Evolutionary conservation across 2,888 invertebrate species (phyloP).

Genomic region (Andrena flavipes): DNA sequence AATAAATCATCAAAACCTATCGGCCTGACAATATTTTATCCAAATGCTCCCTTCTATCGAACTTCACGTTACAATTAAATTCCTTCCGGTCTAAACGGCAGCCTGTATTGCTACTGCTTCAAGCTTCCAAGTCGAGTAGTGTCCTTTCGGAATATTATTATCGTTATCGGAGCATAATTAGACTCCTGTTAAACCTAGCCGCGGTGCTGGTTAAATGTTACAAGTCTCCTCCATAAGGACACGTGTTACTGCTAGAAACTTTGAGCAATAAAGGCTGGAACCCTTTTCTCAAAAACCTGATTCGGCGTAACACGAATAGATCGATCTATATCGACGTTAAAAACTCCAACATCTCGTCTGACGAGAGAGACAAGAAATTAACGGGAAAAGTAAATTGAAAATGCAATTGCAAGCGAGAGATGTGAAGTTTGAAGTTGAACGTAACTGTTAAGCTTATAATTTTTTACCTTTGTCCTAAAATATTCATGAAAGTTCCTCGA

Average conservation of each 20-base stretch:
- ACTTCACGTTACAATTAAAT: not conserved
- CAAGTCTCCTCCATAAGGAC: too few relatives aligned
- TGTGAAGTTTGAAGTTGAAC: not conserved
- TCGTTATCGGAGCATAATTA: too few relatives aligned
- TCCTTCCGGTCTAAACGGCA: not conserved
- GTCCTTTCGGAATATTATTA: too few relatives aligned
- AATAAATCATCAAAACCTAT: slow-evolving; percentile 72
- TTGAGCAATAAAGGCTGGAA: not conserved
- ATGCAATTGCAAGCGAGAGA: not conserved
- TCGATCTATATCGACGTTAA: not conserved
- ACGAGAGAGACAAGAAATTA: not conserved
- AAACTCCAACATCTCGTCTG: not conserved
- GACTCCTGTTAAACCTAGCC: too few relatives aligned
- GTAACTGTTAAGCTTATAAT: not conserved
- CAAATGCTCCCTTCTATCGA: slow-evolving; percentile 1
- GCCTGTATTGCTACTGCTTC: too few relatives aligned
- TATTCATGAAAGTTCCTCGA: not conserved
- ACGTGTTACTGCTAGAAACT: too few relatives aligned
- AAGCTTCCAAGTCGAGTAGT: too few relatives aligned
- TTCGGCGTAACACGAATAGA: not conserved
- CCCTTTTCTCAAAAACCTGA: not conserved
- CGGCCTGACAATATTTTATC: slow-evolving; percentile 42
- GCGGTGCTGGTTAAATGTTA: too few relatives aligned
- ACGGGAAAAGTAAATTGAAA: not conserved
- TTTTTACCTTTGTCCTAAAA: not conserved